phyloP scores from a whole-genome alignment of 2,888 invertebrate genomes.

The Diplolepis rosae region DNA sequence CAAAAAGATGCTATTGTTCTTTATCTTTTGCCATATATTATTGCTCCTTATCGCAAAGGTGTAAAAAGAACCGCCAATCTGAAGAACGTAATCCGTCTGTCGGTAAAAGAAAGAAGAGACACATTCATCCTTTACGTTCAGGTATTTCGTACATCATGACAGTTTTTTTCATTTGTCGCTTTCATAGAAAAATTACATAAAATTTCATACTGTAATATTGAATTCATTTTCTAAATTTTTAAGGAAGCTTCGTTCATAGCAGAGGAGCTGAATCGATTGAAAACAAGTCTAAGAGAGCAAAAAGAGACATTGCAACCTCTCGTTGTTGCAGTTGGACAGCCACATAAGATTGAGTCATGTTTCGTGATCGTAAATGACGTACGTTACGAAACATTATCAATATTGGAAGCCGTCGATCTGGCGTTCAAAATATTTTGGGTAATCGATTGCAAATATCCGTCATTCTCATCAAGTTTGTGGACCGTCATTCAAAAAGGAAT shows the following conservation, averaged over 20 bases:
- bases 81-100: background rate
- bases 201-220: too few species aligned
- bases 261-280: constrained; percentile 5
- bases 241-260: too few species aligned
- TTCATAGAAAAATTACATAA: too few species aligned
- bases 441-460: constrained; percentile 30
- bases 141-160: background rate
- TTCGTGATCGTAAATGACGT: constrained; percentile 29
- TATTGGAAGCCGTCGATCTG: constrained; percentile 12
- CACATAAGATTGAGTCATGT: constrained; percentile 4
- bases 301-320: constrained; percentile 32
- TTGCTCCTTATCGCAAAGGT: background rate
- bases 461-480: constrained; percentile 12
- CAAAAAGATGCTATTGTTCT: constrained; percentile 2
- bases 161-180: too few species aligned
- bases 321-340: constrained; percentile 22
- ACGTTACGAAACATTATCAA: constrained; percentile 22
- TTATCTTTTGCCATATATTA: background rate
- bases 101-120: background rate
- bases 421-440: constrained; percentile 35
- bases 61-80: background rate
- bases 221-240: too few species aligned
- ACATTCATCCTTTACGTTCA: constrained; percentile 15
- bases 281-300: background rate
- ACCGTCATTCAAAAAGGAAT: constrained; percentile 28